Conservation (phyloP, 2,888 invertebrate species). For the Epinotia brunnichana region DNA sequence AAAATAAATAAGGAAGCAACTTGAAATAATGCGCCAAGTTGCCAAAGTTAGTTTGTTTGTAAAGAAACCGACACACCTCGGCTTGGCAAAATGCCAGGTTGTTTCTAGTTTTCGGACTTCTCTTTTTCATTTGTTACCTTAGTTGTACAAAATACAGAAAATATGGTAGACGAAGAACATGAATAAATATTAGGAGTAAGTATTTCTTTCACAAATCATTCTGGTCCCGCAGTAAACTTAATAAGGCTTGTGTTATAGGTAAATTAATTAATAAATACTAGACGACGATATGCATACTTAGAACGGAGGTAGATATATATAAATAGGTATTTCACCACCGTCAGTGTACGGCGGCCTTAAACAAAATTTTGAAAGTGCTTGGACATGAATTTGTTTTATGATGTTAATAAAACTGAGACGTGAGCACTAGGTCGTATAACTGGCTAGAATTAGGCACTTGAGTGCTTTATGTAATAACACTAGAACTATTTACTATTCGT, state of each 20-base stretch:
- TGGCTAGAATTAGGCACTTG: slow-evolving; percentile 6
- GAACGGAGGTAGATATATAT: not conserved
- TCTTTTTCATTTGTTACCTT: not conserved
- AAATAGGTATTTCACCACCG: not conserved
- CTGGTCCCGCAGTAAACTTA: not conserved
- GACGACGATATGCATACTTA: too few relatives aligned
- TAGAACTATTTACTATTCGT: not conserved
- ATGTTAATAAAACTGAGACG: slow-evolving; percentile 9
- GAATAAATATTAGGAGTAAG: too few relatives aligned
- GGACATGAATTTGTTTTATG: slow-evolving; percentile 9
- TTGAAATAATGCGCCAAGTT: slow-evolving; percentile 37
- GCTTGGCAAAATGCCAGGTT: not conserved
- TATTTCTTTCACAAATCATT: not conserved
- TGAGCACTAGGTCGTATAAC: slow-evolving; percentile 10
- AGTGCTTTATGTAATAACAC: slow-evolving; percentile 5
- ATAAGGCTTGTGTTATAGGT: too few relatives aligned
- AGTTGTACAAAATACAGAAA: too few relatives aligned
- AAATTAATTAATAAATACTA: too few relatives aligned
- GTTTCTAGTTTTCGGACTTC: not conserved
- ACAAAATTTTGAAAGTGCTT: slow-evolving; percentile 7
- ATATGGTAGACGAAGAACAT: too few relatives aligned
- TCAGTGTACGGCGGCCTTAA: slow-evolving; percentile 1
- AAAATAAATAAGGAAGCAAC: slow-evolving; percentile 39
- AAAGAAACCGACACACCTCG: not conserved
- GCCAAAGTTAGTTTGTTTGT: slow-evolving; percentile 21